Evolutionary conservation across 2,113 vertebrate genomes (phyloP).

Genomic region (Nycticebus coucang): DNA sequence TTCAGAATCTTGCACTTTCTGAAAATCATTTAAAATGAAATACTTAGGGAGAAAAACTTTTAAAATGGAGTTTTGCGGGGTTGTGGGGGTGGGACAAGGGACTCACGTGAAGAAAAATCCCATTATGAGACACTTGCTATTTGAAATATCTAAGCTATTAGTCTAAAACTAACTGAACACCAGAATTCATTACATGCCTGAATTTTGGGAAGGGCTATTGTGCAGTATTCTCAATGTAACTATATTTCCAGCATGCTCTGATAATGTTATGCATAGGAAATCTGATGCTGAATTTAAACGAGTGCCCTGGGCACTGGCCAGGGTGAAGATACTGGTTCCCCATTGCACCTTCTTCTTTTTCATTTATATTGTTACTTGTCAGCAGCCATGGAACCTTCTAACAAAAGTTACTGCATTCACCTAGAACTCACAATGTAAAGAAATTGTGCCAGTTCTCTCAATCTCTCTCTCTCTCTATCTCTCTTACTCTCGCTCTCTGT

Average conservation of each 20-base stretch:
- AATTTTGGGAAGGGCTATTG: not conserved
- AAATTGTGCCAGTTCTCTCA: not conserved
- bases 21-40: slow-evolving; percentile 45
- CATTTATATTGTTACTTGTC: not conserved
- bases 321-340: not conserved
- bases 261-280: not conserved
- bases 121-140: not conserved
- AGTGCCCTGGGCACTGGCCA: not conserved
- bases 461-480: not conserved
- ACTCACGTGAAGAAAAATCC: not conserved
- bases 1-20: slow-evolving; percentile 4
- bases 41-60: slow-evolving; percentile 7
- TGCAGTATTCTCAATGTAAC: not conserved
- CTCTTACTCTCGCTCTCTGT: not conserved
- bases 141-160: slow-evolving; percentile 14
- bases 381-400: not conserved
- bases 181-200: not conserved
- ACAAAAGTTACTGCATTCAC: not conserved
- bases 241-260: not conserved
- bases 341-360: not conserved
- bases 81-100: not conserved
- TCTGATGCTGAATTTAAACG: not conserved
- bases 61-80: not conserved
- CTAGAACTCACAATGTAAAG: not conserved
- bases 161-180: not conserved